Conservation (phyloP, 1,140 invertebrate species). For the Babylonia areolata region DNA sequence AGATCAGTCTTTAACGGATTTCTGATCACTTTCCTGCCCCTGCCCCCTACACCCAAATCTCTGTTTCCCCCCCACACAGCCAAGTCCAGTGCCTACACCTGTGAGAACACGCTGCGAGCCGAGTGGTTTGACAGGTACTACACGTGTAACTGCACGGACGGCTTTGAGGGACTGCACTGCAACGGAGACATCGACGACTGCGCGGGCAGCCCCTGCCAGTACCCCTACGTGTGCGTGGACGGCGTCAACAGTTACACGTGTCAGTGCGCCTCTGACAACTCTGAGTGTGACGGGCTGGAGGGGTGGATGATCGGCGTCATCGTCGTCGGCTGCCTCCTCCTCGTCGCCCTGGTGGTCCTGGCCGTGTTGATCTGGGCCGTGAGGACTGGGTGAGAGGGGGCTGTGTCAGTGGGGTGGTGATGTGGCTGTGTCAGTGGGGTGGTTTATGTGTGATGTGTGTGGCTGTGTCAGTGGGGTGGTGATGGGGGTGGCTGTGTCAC, state of each 20-base stretch:
- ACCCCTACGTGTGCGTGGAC: constrained; percentile 49
- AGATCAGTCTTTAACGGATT: background rate
- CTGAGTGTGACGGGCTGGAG: constrained; percentile 45
- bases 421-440: background rate
- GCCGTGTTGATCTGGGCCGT: constrained; percentile 37
- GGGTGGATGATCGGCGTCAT: constrained; percentile 53
- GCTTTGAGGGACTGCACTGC: constrained; percentile 90
- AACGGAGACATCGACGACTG: constrained; percentile 84
- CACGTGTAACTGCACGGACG: constrained; percentile 89
- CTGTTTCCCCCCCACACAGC: background rate
- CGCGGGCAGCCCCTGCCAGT: constrained; percentile 88
- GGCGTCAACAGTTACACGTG: constrained; percentile 47
- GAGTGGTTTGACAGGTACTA: constrained; percentile 77
- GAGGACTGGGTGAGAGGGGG: constrained; percentile 42
- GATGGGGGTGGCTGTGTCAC: background rate
- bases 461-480: background rate
- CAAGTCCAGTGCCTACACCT: constrained; percentile 39
- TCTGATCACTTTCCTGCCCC: background rate
- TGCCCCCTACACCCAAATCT: no score
- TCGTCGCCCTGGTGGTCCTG: constrained; percentile 38
- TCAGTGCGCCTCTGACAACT: constrained; percentile 44
- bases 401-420: background rate
- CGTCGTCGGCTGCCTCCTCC: constrained; percentile 34
- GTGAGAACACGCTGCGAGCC: constrained; percentile 42
- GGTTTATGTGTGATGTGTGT: no score